phyloP scores from a whole-genome alignment of 2,888 invertebrate genomes.

The Ecdyonurus torrentis region DNA sequence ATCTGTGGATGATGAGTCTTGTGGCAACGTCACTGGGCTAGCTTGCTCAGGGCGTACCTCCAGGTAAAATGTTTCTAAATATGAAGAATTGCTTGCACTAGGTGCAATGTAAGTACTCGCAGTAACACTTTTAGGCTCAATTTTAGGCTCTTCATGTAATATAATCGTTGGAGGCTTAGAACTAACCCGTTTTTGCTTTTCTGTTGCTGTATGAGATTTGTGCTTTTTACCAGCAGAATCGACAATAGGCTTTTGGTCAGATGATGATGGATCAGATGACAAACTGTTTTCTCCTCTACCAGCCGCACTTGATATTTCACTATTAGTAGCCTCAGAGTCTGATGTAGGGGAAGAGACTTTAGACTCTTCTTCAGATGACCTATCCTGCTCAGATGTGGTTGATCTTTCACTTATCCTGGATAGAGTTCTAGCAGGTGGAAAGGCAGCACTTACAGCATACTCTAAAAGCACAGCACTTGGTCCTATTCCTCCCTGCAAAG shows the following conservation, averaged over 20 bases:
- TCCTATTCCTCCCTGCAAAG: slow-evolving; percentile 25
- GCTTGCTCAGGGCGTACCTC: slow-evolving; percentile 61
- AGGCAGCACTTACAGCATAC: neutral
- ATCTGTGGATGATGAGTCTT: slow-evolving; percentile 1
- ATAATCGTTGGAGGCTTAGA: neutral
- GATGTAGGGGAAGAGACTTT: slow-evolving; percentile 36
- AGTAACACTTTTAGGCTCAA: slow-evolving; percentile 6
- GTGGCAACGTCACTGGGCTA: neutral
- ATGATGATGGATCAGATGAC: slow-evolving; percentile 50
- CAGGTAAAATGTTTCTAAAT: slow-evolving; percentile 64
- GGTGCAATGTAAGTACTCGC: slow-evolving; percentile 1
- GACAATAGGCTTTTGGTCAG: neutral
- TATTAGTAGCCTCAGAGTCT: slow-evolving; percentile 9
- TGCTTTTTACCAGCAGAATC: neutral
- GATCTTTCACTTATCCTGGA: slow-evolving; percentile 78
- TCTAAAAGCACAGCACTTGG: slow-evolving; percentile 22
- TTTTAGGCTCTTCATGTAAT: neutral
- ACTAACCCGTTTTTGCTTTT: neutral
- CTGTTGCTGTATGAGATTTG: neutral
- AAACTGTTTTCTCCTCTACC: slow-evolving; percentile 32
- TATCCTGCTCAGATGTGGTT: slow-evolving; percentile 69
- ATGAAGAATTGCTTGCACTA: neutral
- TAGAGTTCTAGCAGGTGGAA: slow-evolving; percentile 40
- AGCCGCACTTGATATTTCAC: slow-evolving; percentile 10
- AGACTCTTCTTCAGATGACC: slow-evolving; percentile 69